phyloP scores from a whole-genome alignment of 2,888 invertebrate species.

The Neoascia interrupta region DNA sequence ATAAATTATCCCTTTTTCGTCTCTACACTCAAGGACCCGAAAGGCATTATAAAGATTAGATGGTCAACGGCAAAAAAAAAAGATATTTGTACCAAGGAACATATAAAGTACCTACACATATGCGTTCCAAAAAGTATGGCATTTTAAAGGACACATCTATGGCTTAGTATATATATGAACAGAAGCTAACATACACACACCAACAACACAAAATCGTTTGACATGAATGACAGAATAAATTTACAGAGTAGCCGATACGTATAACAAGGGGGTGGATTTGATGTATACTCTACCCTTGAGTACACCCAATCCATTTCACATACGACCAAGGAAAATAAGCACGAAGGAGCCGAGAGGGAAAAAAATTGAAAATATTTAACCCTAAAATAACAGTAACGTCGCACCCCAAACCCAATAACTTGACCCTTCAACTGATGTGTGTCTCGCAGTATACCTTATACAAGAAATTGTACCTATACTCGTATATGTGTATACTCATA shows the following conservation, averaged over 20 bases:
- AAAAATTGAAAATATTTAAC: slow-evolving; percentile 63
- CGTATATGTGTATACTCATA: neutral
- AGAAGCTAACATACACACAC: slow-evolving; percentile 11
- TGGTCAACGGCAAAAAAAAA: slow-evolving; percentile 36
- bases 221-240: slow-evolving; percentile 54
- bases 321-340: slow-evolving; percentile 11
- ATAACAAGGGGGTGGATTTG: slow-evolving; percentile 53
- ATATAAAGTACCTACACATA: slow-evolving; percentile 48
- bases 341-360: slow-evolving; percentile 29
- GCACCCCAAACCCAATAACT: slow-evolving; percentile 65
- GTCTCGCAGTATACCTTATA: slow-evolving; percentile 19
- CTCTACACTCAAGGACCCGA: slow-evolving; percentile 42
- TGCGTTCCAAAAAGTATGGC: slow-evolving; percentile 31
- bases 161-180: neutral
- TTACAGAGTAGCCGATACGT: slow-evolving; percentile 27
- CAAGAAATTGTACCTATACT: too few species aligned
- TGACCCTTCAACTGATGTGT: slow-evolving; percentile 67
- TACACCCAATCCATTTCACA: slow-evolving; percentile 30
- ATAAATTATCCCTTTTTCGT: slow-evolving; percentile 66
- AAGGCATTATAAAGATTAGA: slow-evolving; percentile 52
- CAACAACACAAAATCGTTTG: neutral
- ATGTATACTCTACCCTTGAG: slow-evolving; percentile 10
- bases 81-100: too few species aligned
- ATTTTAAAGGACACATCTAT: slow-evolving; percentile 56
- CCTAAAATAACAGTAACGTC: slow-evolving; percentile 68